Conservation (phyloP, 1,140 invertebrate species). For the Bombus impatiens region DNA sequence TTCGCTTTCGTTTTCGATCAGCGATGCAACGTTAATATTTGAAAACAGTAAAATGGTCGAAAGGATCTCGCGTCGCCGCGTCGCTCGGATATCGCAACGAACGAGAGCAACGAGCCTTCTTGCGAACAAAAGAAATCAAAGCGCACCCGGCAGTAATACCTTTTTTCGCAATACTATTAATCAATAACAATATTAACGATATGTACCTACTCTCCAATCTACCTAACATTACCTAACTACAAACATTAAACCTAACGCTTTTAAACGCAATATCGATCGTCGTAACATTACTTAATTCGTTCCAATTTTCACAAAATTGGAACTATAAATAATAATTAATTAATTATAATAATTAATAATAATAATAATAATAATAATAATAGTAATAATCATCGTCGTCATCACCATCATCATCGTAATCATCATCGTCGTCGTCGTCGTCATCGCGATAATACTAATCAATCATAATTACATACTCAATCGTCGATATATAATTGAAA, state of each 20-base stretch:
- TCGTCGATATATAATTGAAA: constrained; percentile 67
- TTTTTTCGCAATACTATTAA: constrained; percentile 73
- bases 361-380: constrained; percentile 51
- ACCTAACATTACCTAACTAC: constrained; percentile 68
- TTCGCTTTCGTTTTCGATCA: neutral
- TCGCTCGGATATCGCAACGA: neutral
- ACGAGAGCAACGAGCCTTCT: constrained; percentile 6
- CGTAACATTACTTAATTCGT: constrained; percentile 63
- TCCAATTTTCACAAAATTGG: constrained; percentile 66
- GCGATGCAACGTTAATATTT: neutral
- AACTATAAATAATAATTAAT: constrained; percentile 70
- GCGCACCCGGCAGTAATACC: constrained; percentile 70
- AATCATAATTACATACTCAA: constrained; percentile 62
- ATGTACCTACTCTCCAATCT: constrained; percentile 73
- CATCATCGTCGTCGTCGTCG: constrained; percentile 58
- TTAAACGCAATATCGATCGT: constrained; percentile 71
- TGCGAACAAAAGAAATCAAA: constrained; percentile 68
- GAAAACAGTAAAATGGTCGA: neutral
- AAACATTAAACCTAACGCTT: constrained; percentile 74
- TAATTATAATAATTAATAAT: constrained; percentile 61
- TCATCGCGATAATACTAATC: constrained; percentile 72
- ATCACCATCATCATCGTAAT: neutral
- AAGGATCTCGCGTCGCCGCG: constrained; percentile 13
- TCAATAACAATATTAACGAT: constrained; percentile 78
- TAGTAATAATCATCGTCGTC: constrained; percentile 69